Base-by-base conservation (phyloP, 2,113 vertebrate species). In the Zosterops lateralis region DNA sequence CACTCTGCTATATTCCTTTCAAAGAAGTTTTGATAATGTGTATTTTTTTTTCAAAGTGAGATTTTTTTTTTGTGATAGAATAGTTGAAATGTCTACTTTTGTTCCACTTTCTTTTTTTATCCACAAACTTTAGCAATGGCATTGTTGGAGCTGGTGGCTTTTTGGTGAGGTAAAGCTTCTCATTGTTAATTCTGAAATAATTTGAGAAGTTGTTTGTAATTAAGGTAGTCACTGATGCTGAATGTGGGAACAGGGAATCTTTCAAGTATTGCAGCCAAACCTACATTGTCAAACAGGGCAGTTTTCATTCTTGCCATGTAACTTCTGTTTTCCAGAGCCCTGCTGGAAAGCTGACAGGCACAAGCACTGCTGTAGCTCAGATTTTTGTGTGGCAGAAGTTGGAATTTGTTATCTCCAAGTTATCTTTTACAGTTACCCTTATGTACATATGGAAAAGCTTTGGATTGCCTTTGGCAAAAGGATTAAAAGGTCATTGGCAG, bases 401-500 rank as follows among this genome's bases (percentile, higher is more conserved):
- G 87, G 44, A 95, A 74, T 48, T 65, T 73, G 25, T 80, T 83
- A 74, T 83, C 94, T 95, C 68, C 48, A 36, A 77, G 48, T 57
- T 66, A 71, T 48, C 75, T 80, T 89, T 71, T 91, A 88, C 3
- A 3, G 42, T 66, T 91, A 53, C 70, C 64, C 32, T 87, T 71
- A 83, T 79, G 40, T 80, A 66, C 51, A 26, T 73, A 54, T 68
- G 82, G 78, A 79, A 93, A 89, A 89, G 36, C 82, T 87, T 84
- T 72, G 78, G 31, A 68, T 74, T 90, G 70, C 85, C 92, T 77
- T 95, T 91, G 85, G 91, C 91, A 76, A 82, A 92, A 89, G 86
- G 64, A 79, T 78, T 90, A 95, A 87, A 74, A 67, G 67, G 38
- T 95, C 97, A 96, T 91, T 80, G 92, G 92, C 72, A 71, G 71